These are phyloP conservation scores for Plebejus melissa DNA, from an alignment of 2,888 invertebrate species.

Conservation along the genomic window DNA sequence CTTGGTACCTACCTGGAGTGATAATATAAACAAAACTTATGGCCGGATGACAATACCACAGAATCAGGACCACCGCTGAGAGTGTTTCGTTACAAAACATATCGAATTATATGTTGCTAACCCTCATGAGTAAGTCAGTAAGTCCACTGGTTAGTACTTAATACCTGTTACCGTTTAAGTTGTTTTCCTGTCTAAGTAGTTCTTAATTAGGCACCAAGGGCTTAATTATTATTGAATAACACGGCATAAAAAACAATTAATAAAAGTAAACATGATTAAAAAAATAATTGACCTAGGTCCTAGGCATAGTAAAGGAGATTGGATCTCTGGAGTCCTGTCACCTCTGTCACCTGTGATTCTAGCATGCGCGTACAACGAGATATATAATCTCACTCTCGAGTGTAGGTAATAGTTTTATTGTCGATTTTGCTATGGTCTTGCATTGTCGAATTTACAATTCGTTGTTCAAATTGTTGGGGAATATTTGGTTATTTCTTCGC, in stretches of 20 bases:
- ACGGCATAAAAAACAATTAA: too few species aligned
- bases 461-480: background rate
- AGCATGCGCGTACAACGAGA: too few species aligned
- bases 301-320: too few species aligned
- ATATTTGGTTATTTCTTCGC: background rate
- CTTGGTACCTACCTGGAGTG: background rate
- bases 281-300: too few species aligned
- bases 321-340: too few species aligned
- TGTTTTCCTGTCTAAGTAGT: constrained; percentile 8
- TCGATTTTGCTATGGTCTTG: too few species aligned
- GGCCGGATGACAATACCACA: constrained; percentile 14
- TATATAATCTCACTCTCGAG: too few species aligned
- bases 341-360: too few species aligned
- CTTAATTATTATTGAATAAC: too few species aligned
- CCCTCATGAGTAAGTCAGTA: background rate
- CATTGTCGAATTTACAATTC: background rate
- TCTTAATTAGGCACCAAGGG: background rate
- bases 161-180: background rate
- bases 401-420: too few species aligned
- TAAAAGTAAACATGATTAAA: too few species aligned
- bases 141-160: background rate
- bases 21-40: constrained; percentile 14
- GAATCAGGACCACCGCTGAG: constrained; percentile 6
- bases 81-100: constrained; percentile 17
- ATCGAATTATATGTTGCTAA: constrained; percentile 1